Conservation (phyloP, 2,113 vertebrate genomes). For the Triplophysa tibetana region DNA sequence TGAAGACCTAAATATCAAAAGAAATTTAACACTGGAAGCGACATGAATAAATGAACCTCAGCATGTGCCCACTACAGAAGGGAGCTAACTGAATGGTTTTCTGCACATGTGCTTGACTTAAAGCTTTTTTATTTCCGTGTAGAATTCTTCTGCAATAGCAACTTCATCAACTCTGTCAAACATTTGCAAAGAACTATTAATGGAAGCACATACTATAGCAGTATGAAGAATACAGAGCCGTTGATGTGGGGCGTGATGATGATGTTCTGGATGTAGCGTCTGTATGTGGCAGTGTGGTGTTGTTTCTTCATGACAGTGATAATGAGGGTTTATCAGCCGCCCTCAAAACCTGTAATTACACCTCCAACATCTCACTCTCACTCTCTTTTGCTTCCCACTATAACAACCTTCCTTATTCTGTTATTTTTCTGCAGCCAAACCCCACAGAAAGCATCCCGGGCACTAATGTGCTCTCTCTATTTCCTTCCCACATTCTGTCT, state of each 20-base stretch:
- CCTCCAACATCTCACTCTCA: background rate
- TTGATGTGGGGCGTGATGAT: background rate
- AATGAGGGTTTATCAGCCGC: conserved; percentile 56
- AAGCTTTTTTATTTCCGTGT: no score
- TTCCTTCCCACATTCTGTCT: background rate
- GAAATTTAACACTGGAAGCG: no score
- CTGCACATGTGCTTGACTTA: no score
- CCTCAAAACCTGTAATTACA: conserved; percentile 61
- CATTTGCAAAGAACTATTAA: background rate
- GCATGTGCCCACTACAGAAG: no score
- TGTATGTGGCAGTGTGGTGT: background rate
- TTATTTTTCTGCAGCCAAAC: background rate
- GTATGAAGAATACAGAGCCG: background rate
- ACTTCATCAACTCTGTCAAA: background rate
- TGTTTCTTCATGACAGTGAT: conserved; percentile 26
- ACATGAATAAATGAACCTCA: no score
- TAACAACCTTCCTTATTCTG: background rate
- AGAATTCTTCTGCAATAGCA: no score
- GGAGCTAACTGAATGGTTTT: no score
- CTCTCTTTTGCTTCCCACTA: background rate
- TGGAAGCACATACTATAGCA: background rate
- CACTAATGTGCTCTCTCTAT: background rate
- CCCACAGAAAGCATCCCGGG: background rate
- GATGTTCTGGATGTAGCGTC: background rate
- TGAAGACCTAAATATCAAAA: no score